Base-by-base conservation (phyloP, 2,888 invertebrate species). In the Dysmachus trigonus region DNA sequence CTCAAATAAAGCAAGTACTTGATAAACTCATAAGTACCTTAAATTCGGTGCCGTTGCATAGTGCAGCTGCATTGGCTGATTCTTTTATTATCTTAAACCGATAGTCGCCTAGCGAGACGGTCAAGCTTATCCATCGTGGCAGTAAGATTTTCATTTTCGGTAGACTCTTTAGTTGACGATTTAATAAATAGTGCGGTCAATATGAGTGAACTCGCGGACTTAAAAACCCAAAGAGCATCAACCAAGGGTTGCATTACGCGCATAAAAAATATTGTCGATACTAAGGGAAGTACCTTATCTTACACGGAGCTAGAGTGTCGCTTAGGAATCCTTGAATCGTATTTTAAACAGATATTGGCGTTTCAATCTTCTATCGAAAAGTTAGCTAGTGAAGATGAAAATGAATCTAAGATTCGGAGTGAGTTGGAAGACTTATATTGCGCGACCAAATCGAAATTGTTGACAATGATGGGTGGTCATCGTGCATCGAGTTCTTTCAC, bases 281-380 rank as follows among this genome's bases (percentile, higher is more conserved):
- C 53, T 4, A 53, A 18, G 2, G 53, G 53, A 35, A 76, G 38
- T 6, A 15, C 33, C 3, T 76, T 76, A 7, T 38, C 38, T n/a
- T 31, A n/a, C 35, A 38, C 47, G 5, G 79, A 79, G 27, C 79
- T 79, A 0, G 79, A 79, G 15, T 79, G 79, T 79, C 47, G 79
- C 3, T 27, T 79, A 1, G 79, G 41, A 38, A 79, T 79, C 22
- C 18, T 41, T 8, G 79, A 79, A 27, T 79, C 79, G 2, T 79
- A 41, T 41, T 79, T 79, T 27, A 79, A 79, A 27, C 47, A 79
- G 18, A 22, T 47, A 13, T 47, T 79, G 22, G 6, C 13, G 1
- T 79, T 38, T 27, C 79, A 79, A 47, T 38, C 38, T 0, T 35
- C 79, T n/a, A 38, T 79, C 27, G 79, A 79, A 79, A 41, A 79